Percentiles rank a stretch among this genome's conserved stretches.
Evolutionary conservation across 2,888 invertebrate species (phyloP).

Genomic region (Conomelus anceps): DNA sequence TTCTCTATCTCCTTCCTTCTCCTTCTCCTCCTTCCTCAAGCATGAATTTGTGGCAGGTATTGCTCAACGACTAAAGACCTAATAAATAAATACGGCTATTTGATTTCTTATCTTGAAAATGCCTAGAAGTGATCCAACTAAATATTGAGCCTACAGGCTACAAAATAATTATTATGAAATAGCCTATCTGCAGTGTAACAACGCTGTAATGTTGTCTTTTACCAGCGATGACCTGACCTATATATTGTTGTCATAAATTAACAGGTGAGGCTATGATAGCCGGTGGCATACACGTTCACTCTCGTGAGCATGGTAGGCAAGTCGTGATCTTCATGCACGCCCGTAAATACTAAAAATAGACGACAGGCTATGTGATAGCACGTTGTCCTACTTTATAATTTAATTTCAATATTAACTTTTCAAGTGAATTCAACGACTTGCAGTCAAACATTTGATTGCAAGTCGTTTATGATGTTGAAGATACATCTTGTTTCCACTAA

Average conservation of each 20-base stretch:
- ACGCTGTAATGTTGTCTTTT: neutral
- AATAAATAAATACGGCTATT: neutral
- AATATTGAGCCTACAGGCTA: neutral
- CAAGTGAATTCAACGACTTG: too few species aligned
- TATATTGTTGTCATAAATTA: neutral
- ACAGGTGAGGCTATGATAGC: neutral
- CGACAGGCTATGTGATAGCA: neutral
- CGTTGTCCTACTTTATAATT: too few species aligned
- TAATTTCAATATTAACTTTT: too few species aligned
- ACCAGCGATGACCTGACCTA: neutral
- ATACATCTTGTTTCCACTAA: too few species aligned
- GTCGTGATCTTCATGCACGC: neutral
- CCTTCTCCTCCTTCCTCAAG: neutral
- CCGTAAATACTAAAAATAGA: neutral
- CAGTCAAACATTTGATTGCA: too few species aligned
- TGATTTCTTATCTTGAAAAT: neutral
- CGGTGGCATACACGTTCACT: neutral
- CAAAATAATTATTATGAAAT: neutral
- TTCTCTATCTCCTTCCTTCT: constrained; percentile 6
- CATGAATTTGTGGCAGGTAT: neutral
- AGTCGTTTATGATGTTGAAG: too few species aligned
- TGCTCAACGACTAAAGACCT: neutral
- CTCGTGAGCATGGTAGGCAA: neutral
- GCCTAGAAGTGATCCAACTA: neutral
- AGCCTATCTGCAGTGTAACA: neutral